These are phyloP conservation scores for Clarias magur DNA, from an alignment of 2,113 vertebrate species.

Conservation along the genomic window DNA sequence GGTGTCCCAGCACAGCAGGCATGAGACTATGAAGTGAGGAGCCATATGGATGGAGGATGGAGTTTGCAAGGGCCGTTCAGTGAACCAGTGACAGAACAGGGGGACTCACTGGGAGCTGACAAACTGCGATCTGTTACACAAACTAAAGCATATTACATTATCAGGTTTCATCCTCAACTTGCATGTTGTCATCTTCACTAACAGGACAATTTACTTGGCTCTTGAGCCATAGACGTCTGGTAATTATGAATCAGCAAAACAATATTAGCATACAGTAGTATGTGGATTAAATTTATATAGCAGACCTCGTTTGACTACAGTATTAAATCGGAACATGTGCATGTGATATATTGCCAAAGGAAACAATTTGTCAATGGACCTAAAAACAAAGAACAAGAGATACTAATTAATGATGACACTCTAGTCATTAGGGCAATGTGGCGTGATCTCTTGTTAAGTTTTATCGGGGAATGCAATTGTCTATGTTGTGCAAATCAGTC, in stretches of 20 bases:
- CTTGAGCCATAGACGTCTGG: not conserved
- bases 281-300: slow-evolving; percentile 1
- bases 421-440: slow-evolving; percentile 16
- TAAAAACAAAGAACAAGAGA: slow-evolving; percentile 16
- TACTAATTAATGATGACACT: slow-evolving; percentile 5
- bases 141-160: slow-evolving; percentile 57
- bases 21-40: slow-evolving; percentile 70
- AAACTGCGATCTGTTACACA: slow-evolving; percentile 63
- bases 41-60: slow-evolving; percentile 72
- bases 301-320: not conserved
- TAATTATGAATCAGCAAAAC: slow-evolving; percentile 44
- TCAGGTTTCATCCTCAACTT: slow-evolving; percentile 58
- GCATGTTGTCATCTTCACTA: slow-evolving; percentile 56
- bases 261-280: not conserved
- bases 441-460: slow-evolving; percentile 9
- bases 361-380: slow-evolving; percentile 2
- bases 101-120: slow-evolving; percentile 61
- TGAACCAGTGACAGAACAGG: slow-evolving; percentile 64
- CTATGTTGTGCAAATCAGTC: slow-evolving; percentile 10
- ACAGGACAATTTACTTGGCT: slow-evolving; percentile 41
- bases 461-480: slow-evolving; percentile 1
- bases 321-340: not conserved
- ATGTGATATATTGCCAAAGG: not conserved
- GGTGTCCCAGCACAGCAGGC: slow-evolving; percentile 69
- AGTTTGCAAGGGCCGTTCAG: slow-evolving; percentile 63